These are phyloP conservation scores for Chrysopilus asiliformis DNA, from an alignment of 2,888 invertebrate genomes.

Conservation along the genomic window DNA sequence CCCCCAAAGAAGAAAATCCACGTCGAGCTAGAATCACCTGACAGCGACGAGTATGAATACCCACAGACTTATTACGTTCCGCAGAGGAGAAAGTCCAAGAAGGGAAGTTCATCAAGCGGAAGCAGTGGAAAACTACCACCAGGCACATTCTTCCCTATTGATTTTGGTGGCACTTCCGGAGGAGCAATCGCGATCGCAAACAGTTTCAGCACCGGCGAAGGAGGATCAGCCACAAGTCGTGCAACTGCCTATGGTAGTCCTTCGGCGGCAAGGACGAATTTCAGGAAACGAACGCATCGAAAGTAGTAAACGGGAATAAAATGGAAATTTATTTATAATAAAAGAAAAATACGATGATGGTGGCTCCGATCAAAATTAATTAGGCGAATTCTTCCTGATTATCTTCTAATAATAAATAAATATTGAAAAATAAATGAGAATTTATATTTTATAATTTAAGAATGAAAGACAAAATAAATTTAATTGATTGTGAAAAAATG, in stretches of 20 bases:
- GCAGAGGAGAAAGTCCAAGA: conserved; percentile 2
- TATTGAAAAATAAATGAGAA: no score
- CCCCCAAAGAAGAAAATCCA: conserved; percentile 13
- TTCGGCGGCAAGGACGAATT: no score
- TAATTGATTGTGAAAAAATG: no score
- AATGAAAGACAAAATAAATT: no score
- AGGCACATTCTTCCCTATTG: conserved; percentile 34
- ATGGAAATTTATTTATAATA: no score
- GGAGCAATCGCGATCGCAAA: conserved; percentile 36
- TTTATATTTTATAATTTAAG: no score
- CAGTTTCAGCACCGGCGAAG: conserved; percentile 35
- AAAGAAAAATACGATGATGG: no score
- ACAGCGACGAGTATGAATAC: conserved; percentile 14
- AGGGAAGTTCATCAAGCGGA: neutral
- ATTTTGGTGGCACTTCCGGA: conserved; percentile 33
- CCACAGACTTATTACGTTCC: conserved; percentile 2
- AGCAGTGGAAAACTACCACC: conserved; percentile 19
- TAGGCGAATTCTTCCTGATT: no score
- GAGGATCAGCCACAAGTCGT: conserved; percentile 34
- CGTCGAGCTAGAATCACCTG: conserved; percentile 13
- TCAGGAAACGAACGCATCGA: no score
- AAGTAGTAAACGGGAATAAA: no score
- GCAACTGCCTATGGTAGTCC: conserved; percentile 36
- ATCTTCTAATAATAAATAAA: no score
- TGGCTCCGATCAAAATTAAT: no score